Conservation (phyloP, 2,797 vertebrate genomes). For the Eulemur coronatus region DNA sequence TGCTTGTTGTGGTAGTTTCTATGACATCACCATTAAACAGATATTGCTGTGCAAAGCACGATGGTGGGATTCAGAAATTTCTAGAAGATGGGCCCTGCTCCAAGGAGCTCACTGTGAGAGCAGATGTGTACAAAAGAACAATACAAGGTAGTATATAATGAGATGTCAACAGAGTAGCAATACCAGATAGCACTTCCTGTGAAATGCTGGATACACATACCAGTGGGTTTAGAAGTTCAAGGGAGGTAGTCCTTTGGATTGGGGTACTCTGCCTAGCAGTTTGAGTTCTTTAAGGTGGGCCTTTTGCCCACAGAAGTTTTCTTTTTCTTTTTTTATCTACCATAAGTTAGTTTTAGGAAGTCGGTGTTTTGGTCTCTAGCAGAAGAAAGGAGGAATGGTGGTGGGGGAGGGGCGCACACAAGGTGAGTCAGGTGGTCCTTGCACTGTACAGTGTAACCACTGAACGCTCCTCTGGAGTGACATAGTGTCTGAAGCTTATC, state of each 20-base stretch:
- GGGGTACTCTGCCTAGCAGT: not conserved
- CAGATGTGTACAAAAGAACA: not conserved
- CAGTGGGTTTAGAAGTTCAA: slow-evolving; percentile 15
- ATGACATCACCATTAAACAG: slow-evolving; percentile 45
- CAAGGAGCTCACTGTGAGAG: not conserved
- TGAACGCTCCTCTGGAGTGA: not conserved
- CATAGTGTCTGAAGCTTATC: not conserved
- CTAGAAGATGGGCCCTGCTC: not conserved
- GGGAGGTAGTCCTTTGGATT: not conserved
- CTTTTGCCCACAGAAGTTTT: not conserved
- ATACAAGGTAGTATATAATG: not conserved
- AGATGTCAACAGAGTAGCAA: not conserved
- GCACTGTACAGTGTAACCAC: too few species aligned
- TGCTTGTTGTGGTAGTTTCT: slow-evolving; percentile 48
- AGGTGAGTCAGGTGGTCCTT: not conserved
- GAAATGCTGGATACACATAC: not conserved
- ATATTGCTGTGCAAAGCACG: not conserved
- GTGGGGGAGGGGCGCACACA: not conserved
- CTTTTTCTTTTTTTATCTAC: not conserved
- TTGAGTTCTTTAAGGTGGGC: not conserved
- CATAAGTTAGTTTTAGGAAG: not conserved
- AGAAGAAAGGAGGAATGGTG: not conserved
- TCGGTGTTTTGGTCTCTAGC: not conserved
- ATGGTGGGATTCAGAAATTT: not conserved
- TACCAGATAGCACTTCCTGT: not conserved